Evolutionary conservation across 2,113 vertebrate species (phyloP).

Genomic region (Macaca mulatta): DNA sequence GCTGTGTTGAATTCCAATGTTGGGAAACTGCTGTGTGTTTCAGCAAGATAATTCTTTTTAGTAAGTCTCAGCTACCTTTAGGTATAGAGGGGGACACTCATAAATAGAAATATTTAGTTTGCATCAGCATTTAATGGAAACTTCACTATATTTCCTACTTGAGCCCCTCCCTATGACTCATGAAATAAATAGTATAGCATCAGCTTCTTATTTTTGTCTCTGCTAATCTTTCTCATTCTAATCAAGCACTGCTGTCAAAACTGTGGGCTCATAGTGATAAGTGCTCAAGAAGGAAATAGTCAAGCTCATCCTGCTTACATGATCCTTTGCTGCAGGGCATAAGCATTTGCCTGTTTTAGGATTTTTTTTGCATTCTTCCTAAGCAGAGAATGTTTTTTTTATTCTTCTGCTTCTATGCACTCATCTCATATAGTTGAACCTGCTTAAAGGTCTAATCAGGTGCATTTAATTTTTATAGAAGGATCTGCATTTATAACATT

Average conservation of each 20-base stretch:
- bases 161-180: not conserved
- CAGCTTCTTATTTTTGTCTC: not conserved
- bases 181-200: not conserved
- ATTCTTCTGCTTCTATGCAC: not conserved
- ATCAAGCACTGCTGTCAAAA: conserved; percentile 7
- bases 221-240: conserved; percentile 15
- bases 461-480: conserved; percentile 30
- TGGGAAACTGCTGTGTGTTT: conserved; percentile 59
- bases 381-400: conserved; percentile 21
- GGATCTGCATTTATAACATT: not conserved
- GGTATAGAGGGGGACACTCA: not conserved
- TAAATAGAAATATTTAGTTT: conserved; percentile 28
- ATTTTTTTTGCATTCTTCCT: not conserved
- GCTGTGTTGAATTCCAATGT: conserved; percentile 21
- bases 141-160: not conserved
- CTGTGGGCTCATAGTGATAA: not conserved
- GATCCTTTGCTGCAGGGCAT: not conserved
- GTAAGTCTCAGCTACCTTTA: conserved; percentile 51
- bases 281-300: not conserved
- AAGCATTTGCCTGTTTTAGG: not conserved
- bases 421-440: not conserved
- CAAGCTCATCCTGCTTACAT: not conserved
- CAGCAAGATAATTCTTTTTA: conserved; percentile 66
- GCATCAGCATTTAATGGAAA: conserved; percentile 8
- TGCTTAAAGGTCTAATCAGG: not conserved